A percentile compares a stretch with the other conserved stretches of the same genome.
These are phyloP conservation scores for Scaptomyza flava DNA, from an alignment of 2,888 invertebrate genomes.

Conservation along the genomic window DNA sequence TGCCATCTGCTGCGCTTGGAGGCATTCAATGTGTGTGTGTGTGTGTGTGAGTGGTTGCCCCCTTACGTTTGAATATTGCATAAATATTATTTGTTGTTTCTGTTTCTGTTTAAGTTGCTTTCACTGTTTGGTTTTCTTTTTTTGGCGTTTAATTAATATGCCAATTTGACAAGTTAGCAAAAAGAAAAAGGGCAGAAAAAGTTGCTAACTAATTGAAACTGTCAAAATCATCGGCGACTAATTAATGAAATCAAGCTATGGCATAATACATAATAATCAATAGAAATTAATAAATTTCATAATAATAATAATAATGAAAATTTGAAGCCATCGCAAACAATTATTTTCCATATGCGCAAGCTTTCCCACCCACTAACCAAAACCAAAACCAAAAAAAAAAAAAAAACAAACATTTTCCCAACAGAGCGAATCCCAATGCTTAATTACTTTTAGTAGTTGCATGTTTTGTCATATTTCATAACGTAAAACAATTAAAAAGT, in stretches of 20 bases:
- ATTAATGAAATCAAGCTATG: conserved; percentile 56
- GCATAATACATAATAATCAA: conserved; percentile 54
- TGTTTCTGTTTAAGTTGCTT: background rate
- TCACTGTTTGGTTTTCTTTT: conserved; percentile 5
- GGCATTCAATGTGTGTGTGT: conserved; percentile 25
- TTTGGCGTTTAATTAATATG: conserved; percentile 50
- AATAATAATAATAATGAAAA: conserved; percentile 20
- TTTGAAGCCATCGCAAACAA: conserved; percentile 44
- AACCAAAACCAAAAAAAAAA: conserved; percentile 1
- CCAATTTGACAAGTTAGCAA: conserved; percentile 57
- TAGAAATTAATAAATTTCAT: conserved; percentile 60
- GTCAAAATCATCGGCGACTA: conserved; percentile 63
- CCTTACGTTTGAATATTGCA: conserved; percentile 27
- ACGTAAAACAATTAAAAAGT: conserved; percentile 41
- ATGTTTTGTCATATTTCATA: conserved; percentile 61
- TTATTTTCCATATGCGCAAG: conserved; percentile 37
- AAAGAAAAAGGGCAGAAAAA: conserved; percentile 25
- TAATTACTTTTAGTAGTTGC: conserved; percentile 61
- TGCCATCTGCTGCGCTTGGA: conserved; percentile 34
- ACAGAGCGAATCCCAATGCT: conserved; percentile 46
- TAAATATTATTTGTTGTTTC: conserved; percentile 17
- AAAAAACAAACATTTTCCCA: conserved; percentile 12
- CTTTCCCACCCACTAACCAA: conserved; percentile 10
- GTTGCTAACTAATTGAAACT: conserved; percentile 69
- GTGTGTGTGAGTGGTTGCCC: background rate